Base-by-base conservation (phyloP, 2,113 vertebrate species). In the Xyliphius kryptos region DNA sequence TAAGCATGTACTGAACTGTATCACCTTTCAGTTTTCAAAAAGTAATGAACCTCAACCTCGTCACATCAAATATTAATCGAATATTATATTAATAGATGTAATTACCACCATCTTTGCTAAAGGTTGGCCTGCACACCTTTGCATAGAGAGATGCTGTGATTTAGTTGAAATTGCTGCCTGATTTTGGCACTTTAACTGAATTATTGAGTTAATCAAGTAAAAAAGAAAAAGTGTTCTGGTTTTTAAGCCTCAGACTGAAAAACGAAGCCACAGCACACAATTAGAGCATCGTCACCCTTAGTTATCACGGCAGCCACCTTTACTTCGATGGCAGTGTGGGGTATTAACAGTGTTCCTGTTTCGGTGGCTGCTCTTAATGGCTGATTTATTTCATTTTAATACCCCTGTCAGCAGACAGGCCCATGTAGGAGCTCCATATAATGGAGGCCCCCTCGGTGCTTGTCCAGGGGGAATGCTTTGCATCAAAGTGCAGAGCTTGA, bases 301-400 rank as follows among this genome's bases (percentile, higher is more conserved):
- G 51, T 68, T 63, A 72, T 59, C 78, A 77, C 80, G 77, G 79
- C 76, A 73, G 54, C 12, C 79, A 52, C 49, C 76, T 76, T 74
- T 78, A 74, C 56, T 72, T 67, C 70, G 68, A 75, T 73, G 76
- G 77, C 43, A 74, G 73, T 79, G 70, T 46, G 70, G 67, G 59
- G 69, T 83, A 82, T 85, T 87, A 87, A 87, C 84, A 82, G 83
- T 76, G 73, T 82, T 85, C 80, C 81, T 81, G 81, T 89, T 84
- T 83, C 86, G 68, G 70, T 78, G 72, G 79, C 72, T 37, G 79
- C 76, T 84, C 81, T 81, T 85, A 86, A 88, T 86, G 83, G 82
- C 83, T 86, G 84, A 88, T 87, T 89, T 87, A 87, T 86, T 85
- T 86, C 80, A 82, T 87, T 89, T 86, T 86, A 88, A 86, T 87